These are phyloP conservation scores for Phyllostomus hastatus DNA, from an alignment of 2,113 vertebrate genomes.

Conservation along the genomic window DNA sequence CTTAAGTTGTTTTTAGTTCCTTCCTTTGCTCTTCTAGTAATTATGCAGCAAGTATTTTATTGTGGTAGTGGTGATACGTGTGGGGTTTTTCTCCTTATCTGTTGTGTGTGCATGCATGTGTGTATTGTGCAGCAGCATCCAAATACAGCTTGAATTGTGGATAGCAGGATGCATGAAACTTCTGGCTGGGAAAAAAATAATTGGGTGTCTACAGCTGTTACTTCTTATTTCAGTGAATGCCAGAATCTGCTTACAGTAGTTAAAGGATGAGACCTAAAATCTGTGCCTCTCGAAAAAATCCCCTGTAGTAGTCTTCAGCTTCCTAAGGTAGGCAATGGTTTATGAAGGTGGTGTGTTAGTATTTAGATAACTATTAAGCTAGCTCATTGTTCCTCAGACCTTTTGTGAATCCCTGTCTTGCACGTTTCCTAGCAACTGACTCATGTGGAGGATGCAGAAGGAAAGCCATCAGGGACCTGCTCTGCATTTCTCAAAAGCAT, in stretches of 20 bases:
- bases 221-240: not conserved
- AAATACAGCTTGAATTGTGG: not conserved
- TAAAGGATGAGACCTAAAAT: not conserved
- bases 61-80: not conserved
- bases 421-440: conserved; percentile 76
- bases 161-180: not conserved
- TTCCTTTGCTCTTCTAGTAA: not conserved
- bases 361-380: conserved; percentile 41
- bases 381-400: conserved; percentile 41
- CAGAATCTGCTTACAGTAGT: not conserved
- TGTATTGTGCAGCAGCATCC: not conserved
- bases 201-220: not conserved
- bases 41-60: not conserved
- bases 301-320: not conserved
- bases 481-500: not conserved
- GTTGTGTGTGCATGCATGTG: not conserved
- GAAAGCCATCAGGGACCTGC: conserved; percentile 43
- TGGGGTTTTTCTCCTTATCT: not conserved
- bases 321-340: conserved; percentile 22
- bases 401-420: not conserved
- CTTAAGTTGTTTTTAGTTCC: not conserved
- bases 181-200: not conserved
- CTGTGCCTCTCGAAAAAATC: not conserved
- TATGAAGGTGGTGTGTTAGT: not conserved
- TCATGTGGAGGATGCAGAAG: not conserved